phyloP scores from a whole-genome alignment of 2,888 invertebrate species.

The Eremobia ochroleuca region DNA sequence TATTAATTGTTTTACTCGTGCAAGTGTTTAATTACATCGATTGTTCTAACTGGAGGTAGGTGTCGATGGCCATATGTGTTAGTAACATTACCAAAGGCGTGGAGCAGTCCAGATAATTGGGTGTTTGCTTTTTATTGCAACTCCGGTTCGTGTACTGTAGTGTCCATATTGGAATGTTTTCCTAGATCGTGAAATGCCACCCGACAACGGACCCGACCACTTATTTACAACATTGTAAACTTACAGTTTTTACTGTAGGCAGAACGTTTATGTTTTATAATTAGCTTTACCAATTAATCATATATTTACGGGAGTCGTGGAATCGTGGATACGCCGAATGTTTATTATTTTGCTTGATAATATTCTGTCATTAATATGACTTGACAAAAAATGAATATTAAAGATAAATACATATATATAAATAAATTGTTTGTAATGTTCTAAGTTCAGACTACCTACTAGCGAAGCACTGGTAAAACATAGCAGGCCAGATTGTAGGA shows the following conservation, averaged over 20 bases:
- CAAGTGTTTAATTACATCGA: constrained; percentile 57
- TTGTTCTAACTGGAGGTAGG: constrained; percentile 56
- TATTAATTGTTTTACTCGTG: constrained; percentile 30
- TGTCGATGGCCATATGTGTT: constrained; percentile 58
- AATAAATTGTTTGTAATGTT: not conserved
- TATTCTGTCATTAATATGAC: not conserved
- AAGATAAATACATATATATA: not conserved
- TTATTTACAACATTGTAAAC: constrained; percentile 62
- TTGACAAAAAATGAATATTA: not conserved
- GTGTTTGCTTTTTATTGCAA: constrained; percentile 72
- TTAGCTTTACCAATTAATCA: constrained; percentile 18
- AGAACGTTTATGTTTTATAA: constrained; percentile 29
- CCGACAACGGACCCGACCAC: constrained; percentile 53
- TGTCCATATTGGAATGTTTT: constrained; percentile 72
- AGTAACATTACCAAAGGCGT: constrained; percentile 61
- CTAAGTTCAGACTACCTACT: not conserved
- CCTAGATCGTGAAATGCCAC: constrained; percentile 83
- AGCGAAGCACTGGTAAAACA: not conserved
- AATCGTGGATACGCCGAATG: not conserved
- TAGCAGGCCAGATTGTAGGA: not conserved
- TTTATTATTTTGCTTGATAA: not conserved
- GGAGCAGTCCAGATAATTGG: constrained; percentile 71
- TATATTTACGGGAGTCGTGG: constrained; percentile 18
- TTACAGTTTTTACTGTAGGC: constrained; percentile 47
- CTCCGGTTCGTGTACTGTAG: constrained; percentile 69